Evolutionary conservation across 2,113 vertebrate genomes (phyloP), one percentile per base, ranked within the genome.

Genomic region (Megaleporinus macrocephalus): DNA sequence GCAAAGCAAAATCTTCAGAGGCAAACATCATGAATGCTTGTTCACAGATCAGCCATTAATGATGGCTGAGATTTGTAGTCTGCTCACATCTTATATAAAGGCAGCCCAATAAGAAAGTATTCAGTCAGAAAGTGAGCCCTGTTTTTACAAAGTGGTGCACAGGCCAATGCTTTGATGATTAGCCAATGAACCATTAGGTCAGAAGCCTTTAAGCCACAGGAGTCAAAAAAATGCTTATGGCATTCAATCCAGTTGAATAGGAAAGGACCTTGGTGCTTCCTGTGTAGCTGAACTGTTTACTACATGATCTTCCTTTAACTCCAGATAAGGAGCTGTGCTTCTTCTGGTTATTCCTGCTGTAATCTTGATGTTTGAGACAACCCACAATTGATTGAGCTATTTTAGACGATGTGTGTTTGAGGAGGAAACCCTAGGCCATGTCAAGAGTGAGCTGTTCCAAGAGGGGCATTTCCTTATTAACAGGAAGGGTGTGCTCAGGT

Each of bases 381-480:
- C 66, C 14, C 11, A 61, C 70, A 51, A 74, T 71, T 79, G 22
- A 36, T 13, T 30, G 30, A 79, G 65, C 15, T 83, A 62, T 80
- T 75, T 81, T 69, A 49, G 51, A 26, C 57, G 66, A 22, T 84
- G 59, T 84, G 73, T 82, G 81, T 84, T 77, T 90, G 78, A 88
- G 69, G 81, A 90, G 83, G 87, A 90, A 89, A 84, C 72, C 7
- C 13, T 24, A 4, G 12, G 72, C 89, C 87, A 84, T 47, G 86
- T 91, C 89, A 90, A 88, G 85, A 61, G 84, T 80, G 81, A 68
- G 73, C 87, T 69, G 84, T 89, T 91, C 86, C 71, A 18, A 73
- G 36, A 69, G 16, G 77, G 80, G 85, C 85, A 88, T 90, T 93
- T 93, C 93, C 92, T 91, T 77, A 84, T 90, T 68, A 78, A 84